These are phyloP conservation scores for Callipepla californica DNA, from an alignment of 2,113 vertebrate genomes.

Conservation along the genomic window DNA sequence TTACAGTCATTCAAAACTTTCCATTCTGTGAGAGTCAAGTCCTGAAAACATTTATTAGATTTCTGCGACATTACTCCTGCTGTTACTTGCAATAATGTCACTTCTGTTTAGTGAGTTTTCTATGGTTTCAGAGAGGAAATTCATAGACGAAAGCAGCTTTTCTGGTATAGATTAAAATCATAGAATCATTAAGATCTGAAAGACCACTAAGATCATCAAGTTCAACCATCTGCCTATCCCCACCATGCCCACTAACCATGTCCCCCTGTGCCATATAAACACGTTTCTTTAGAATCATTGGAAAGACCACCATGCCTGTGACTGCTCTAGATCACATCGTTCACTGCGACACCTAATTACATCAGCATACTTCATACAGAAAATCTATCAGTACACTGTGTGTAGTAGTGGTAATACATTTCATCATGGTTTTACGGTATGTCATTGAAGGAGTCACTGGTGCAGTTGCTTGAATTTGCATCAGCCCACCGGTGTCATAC, in stretches of 20 bases:
- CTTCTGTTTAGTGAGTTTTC: neutral
- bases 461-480: neutral
- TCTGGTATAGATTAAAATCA: neutral
- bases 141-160: neutral
- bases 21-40: neutral
- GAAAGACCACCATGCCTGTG: too few relatives aligned
- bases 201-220: too few relatives aligned
- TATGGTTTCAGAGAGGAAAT: neutral
- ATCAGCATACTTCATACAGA: neutral
- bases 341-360: neutral
- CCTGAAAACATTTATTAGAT: neutral
- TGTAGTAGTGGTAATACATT: neutral
- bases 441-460: neutral
- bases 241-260: too few relatives aligned
- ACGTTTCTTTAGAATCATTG: too few relatives aligned
- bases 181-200: too few relatives aligned
- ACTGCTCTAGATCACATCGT: too few relatives aligned
- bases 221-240: too few relatives aligned
- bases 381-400: neutral
- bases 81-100: neutral
- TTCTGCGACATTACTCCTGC: neutral
- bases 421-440: neutral
- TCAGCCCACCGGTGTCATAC: neutral
- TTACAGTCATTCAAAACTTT: neutral
- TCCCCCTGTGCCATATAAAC: too few relatives aligned